phyloP scores from a whole-genome alignment of 2,113 vertebrate species.

The Astatotilapia flaviijosephi region DNA sequence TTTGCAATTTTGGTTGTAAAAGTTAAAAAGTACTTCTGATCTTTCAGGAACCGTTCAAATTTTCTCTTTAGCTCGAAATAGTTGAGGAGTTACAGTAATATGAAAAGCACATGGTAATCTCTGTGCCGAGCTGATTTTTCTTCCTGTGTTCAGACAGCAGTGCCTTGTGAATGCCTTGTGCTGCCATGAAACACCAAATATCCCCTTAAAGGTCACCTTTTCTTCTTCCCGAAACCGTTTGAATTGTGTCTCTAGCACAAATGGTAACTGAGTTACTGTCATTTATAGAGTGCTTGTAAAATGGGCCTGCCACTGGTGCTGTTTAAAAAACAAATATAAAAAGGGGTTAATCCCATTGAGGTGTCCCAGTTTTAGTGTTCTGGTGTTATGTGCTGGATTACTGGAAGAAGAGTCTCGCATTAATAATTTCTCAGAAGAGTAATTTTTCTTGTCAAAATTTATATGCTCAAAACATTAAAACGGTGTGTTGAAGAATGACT shows the following conservation, averaged over 20 bases:
- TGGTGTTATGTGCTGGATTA: background rate
- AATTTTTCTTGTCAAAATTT: background rate
- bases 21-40: no score
- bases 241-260: background rate
- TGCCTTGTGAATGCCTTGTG: background rate
- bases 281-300: background rate
- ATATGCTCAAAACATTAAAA: background rate
- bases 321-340: background rate
- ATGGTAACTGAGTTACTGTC: background rate
- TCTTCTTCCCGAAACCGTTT: background rate
- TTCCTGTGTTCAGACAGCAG: background rate
- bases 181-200: background rate
- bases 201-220: background rate
- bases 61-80: accelerated
- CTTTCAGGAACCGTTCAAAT: background rate
- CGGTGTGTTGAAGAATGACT: background rate
- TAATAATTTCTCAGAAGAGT: background rate
- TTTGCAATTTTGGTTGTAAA: no score
- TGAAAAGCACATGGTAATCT: background rate
- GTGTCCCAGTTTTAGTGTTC: background rate
- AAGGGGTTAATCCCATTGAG: background rate
- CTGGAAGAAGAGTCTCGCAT: background rate
- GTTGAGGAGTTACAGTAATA: background rate
- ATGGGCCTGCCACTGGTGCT: background rate
- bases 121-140: background rate